These are phyloP conservation scores for Hydractinia symbiolongicarpus DNA, from an alignment of 30 jellyfish, hydroid and myxozoan species.

Conservation along the genomic window DNA sequence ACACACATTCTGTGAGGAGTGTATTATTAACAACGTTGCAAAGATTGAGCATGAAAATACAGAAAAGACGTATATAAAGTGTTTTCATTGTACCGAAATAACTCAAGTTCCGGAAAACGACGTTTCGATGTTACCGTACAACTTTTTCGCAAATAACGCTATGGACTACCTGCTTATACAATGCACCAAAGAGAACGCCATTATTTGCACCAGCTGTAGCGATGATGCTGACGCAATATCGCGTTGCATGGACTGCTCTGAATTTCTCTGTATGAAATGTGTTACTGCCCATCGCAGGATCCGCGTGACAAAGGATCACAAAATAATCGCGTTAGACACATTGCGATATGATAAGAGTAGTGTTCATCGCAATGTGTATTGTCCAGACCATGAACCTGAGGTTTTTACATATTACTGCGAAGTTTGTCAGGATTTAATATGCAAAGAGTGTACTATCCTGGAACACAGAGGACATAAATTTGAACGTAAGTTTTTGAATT, in stretches of 20 bases:
- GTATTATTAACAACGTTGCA: slow-evolving; percentile 64
- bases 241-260: slow-evolving; percentile 92
- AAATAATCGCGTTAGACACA: slow-evolving; percentile 63
- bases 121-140: slow-evolving; percentile 63
- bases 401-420: slow-evolving; percentile 70
- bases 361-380: slow-evolving; percentile 86
- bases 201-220: slow-evolving; percentile 68
- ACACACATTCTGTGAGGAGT: slow-evolving; percentile 84
- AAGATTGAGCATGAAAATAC: slow-evolving; percentile 39
- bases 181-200: slow-evolving; percentile 70
- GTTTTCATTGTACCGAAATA: slow-evolving; percentile 51
- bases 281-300: slow-evolving; percentile 92
- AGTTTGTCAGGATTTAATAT: slow-evolving; percentile 78
- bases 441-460: slow-evolving; percentile 88
- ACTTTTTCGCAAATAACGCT: slow-evolving; percentile 86
- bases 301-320: slow-evolving; percentile 91
- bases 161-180: slow-evolving; percentile 68
- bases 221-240: slow-evolving; percentile 87
- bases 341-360: slow-evolving; percentile 72
- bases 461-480: slow-evolving; percentile 88
- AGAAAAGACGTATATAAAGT: slow-evolving; percentile 43
- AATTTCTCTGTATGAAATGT: slow-evolving; percentile 67
- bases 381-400: slow-evolving; percentile 78
- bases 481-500: slow-evolving; percentile 57
- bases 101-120: slow-evolving; percentile 76